These are phyloP conservation scores for Psittacula cyanocephala DNA, from an alignment of 2,113 vertebrate species.

Conservation along the genomic window DNA sequence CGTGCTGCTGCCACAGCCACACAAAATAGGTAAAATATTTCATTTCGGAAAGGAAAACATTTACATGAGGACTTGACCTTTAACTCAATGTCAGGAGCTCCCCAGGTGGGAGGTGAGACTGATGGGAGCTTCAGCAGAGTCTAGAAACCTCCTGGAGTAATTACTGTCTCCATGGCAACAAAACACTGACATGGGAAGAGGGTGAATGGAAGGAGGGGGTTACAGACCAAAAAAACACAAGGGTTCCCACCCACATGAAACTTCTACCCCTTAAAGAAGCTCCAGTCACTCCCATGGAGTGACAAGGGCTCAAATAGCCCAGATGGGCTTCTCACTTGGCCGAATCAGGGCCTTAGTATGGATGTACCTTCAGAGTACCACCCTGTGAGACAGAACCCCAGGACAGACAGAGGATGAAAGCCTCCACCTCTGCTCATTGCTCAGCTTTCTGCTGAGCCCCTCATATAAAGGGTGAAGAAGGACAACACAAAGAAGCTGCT, in stretches of 20 bases:
- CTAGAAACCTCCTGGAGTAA: slow-evolving; percentile 70
- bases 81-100: slow-evolving; percentile 73
- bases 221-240: not conserved
- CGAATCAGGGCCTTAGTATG: not conserved
- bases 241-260: not conserved
- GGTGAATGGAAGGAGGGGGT: not conserved
- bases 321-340: not conserved
- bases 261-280: not conserved
- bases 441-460: not conserved
- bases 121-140: slow-evolving; percentile 64
- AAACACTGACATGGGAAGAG: slow-evolving; percentile 15
- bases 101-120: slow-evolving; percentile 64
- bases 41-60: slow-evolving; percentile 71
- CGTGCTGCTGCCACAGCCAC: slow-evolving; percentile 59
- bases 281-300: rapidly evolving
- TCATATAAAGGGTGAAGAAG: not conserved
- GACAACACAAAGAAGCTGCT: not conserved
- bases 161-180: slow-evolving; percentile 71
- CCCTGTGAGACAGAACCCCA: not conserved
- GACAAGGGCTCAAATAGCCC: not conserved
- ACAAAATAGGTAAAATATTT: slow-evolving; percentile 77
- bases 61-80: slow-evolving; percentile 74
- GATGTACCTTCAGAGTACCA: not conserved
- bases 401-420: not conserved
- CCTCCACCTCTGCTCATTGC: not conserved